A percentile compares a stretch with the other conserved stretches of the same genome.
phyloP scores from a whole-genome alignment of 2,797 vertebrate species.

The Cephalopachus bancanus region DNA sequence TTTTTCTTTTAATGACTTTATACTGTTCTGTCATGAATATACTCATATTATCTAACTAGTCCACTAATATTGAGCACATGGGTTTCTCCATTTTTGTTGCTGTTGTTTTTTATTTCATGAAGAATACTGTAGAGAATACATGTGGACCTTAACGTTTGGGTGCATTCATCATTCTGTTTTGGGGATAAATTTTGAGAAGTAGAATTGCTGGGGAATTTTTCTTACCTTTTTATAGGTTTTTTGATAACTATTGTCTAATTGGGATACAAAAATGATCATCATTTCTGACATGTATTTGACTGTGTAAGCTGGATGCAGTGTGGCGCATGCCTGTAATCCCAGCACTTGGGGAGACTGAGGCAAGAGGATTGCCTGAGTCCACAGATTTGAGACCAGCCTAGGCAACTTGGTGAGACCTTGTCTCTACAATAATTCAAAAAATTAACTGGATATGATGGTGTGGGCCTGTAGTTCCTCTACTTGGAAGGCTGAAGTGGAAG shows the following conservation, averaged over 20 bases:
- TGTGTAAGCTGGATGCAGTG: no score
- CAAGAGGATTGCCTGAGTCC: no score
- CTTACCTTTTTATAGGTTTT: not conserved
- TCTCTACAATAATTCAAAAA: no score
- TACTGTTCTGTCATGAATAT: not conserved
- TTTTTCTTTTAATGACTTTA: conserved; percentile 17
- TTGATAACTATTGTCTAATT: conserved; percentile 15
- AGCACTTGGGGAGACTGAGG: no score
- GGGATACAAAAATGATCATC: not conserved
- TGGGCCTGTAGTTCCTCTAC: no score
- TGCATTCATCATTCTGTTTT: not conserved
- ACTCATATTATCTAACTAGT: not conserved
- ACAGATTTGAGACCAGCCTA: no score
- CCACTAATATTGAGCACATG: not conserved
- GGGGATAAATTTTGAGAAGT: not conserved
- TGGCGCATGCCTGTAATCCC: no score
- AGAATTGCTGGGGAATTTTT: conserved; percentile 1
- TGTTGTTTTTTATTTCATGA: not conserved
- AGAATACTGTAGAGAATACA: conserved; percentile 43
- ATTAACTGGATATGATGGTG: no score
- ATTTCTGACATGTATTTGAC: conserved; percentile 57
- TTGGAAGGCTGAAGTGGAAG: no score
- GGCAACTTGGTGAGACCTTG: no score
- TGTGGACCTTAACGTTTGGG: not conserved
- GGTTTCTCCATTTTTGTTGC: not conserved